Conservation (phyloP, 1,140 invertebrate genomes). For the Drosophila chauvacae region DNA sequence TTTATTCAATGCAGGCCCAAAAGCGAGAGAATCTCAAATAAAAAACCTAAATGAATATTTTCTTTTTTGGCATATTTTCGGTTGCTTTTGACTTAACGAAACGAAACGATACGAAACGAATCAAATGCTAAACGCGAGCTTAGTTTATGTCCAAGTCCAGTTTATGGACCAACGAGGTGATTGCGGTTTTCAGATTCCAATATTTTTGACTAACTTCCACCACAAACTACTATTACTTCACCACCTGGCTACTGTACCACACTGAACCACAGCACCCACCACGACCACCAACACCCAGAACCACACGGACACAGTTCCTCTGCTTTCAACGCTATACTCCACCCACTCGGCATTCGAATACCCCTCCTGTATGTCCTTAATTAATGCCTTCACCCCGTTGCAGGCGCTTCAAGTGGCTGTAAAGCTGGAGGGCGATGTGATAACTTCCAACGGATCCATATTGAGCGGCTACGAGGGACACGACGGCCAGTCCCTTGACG, state of each 20-base stretch:
- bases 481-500: conserved; percentile 86
- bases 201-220: conserved; percentile 53
- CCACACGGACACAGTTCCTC: conserved; percentile 50
- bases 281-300: conserved; percentile 17
- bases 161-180: conserved; percentile 85
- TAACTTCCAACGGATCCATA: conserved; percentile 94
- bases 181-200: conserved; percentile 67
- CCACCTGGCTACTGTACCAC: conserved; percentile 42
- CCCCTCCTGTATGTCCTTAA: conserved; percentile 17
- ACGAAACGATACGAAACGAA: conserved; percentile 42
- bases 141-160: conserved; percentile 85
- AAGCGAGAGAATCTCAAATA: conserved; percentile 41
- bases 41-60: conserved; percentile 50
- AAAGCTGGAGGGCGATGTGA: conserved; percentile 96
- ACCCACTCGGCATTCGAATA: conserved; percentile 14
- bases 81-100: conserved; percentile 76
- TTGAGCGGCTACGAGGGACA: conserved; percentile 88
- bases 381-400: conserved; percentile 52
- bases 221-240: conserved; percentile 38
- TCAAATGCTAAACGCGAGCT: conserved; percentile 72
- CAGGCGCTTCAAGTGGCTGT: conserved; percentile 94
- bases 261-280: conserved; percentile 25
- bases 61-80: conserved; percentile 76
- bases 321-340: conserved; percentile 26
- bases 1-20: conserved; percentile 63